Conservation (phyloP, 2,113 vertebrate genomes). For the Aegotheles bennettii region DNA sequence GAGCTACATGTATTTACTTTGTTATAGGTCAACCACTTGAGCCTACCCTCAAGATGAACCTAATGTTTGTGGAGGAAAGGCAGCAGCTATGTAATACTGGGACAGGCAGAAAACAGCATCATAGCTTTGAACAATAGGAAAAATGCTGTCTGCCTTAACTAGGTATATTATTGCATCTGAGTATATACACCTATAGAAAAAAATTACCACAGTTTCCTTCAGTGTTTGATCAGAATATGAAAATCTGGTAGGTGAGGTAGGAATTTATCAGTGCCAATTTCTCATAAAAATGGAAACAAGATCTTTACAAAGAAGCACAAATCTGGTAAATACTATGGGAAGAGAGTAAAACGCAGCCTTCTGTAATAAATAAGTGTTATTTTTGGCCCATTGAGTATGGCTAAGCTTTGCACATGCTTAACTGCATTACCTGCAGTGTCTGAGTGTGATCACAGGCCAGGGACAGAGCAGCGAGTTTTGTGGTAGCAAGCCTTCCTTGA, state of each 20-base stretch:
- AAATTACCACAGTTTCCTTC: neutral
- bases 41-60: slow-evolving; percentile 72
- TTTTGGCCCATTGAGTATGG: neutral
- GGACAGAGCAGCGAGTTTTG: neutral
- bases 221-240: neutral
- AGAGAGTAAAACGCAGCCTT: neutral
- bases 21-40: slow-evolving; percentile 54
- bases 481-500: neutral
- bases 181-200: neutral
- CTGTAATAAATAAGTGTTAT: neutral
- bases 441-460: neutral
- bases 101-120: slow-evolving; percentile 19
- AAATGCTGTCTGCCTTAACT: neutral
- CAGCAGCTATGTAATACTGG: slow-evolving; percentile 50
- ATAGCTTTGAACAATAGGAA: slow-evolving; percentile 15
- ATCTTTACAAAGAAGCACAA: neutral
- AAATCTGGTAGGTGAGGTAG: neutral
- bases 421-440: neutral
- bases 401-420: neutral
- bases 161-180: neutral
- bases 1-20: slow-evolving; percentile 69
- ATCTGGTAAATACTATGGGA: neutral
- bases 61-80: slow-evolving; percentile 63
- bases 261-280: neutral
- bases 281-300: neutral